phyloP scores from a whole-genome alignment of 2,888 invertebrate genomes.

The Erynnis tages region DNA sequence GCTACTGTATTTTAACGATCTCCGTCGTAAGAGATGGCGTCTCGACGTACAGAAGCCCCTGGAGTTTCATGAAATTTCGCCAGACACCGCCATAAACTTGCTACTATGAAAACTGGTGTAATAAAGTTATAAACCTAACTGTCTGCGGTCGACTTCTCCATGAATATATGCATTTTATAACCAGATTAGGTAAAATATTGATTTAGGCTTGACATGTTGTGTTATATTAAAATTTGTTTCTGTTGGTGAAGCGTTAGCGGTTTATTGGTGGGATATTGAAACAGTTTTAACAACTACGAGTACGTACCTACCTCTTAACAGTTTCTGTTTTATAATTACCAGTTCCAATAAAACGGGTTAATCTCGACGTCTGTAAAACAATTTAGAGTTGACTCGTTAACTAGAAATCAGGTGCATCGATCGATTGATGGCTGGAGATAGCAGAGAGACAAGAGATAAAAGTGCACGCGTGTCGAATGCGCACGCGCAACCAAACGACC shows the following conservation, averaged over 20 bases:
- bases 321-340: not conserved
- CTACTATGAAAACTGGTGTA: constrained; percentile 12
- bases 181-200: constrained; percentile 5
- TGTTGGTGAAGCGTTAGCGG: no score
- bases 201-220: not conserved
- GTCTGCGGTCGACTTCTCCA: constrained; percentile 5
- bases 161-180: constrained; percentile 21
- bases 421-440: constrained; percentile 32
- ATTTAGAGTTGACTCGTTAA: not conserved
- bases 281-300: no score
- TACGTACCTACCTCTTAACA: no score
- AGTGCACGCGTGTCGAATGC: constrained; percentile 35
- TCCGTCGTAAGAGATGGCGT: constrained; percentile 14
- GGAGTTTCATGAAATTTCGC: constrained; percentile 21
- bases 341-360: not conserved
- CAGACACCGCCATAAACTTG: constrained; percentile 15
- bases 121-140: constrained; percentile 22
- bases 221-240: no score
- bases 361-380: not conserved
- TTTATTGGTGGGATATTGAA: no score
- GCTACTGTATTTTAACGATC: constrained; percentile 26
- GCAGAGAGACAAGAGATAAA: constrained; percentile 24
- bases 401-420: constrained; percentile 36
- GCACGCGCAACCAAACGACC: constrained; percentile 57
- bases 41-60: constrained; percentile 16